These are phyloP conservation scores for Haplotaxodon microlepis DNA, from an alignment of 2,113 vertebrate species.

Conservation along the genomic window DNA sequence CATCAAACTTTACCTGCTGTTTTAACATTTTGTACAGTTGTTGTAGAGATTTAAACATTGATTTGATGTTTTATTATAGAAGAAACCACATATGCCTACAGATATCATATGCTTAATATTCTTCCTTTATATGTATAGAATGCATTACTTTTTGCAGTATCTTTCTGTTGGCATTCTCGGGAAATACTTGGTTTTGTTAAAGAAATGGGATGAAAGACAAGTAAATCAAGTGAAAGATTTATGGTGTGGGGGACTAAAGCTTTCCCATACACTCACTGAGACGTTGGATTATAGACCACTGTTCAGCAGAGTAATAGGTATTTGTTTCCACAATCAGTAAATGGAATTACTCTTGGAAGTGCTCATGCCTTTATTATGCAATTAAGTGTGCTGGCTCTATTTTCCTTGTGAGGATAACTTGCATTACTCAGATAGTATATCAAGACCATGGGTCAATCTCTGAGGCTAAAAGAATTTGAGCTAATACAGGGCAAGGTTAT, in stretches of 20 bases:
- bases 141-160: not conserved
- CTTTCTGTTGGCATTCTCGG: not conserved
- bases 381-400: not conserved
- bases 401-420: not conserved
- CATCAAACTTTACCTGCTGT: not conserved
- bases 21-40: not conserved
- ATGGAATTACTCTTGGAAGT: not conserved
- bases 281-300: not conserved
- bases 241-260: not conserved
- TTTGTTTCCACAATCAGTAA: not conserved
- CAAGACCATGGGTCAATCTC: not conserved
- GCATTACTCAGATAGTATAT: not conserved
- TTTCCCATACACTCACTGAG: not conserved
- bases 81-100: not conserved
- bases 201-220: not conserved
- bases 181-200: not conserved
- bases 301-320: not conserved
- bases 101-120: not conserved
- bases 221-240: not conserved
- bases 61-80: not conserved
- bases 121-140: not conserved
- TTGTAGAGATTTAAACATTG: not conserved
- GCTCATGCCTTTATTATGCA: not conserved
- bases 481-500: not conserved
- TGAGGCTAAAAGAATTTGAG: not conserved